Evolutionary conservation across 2,888 invertebrate genomes (phyloP).

Genomic region (Ganaspis brasiliensis): DNA sequence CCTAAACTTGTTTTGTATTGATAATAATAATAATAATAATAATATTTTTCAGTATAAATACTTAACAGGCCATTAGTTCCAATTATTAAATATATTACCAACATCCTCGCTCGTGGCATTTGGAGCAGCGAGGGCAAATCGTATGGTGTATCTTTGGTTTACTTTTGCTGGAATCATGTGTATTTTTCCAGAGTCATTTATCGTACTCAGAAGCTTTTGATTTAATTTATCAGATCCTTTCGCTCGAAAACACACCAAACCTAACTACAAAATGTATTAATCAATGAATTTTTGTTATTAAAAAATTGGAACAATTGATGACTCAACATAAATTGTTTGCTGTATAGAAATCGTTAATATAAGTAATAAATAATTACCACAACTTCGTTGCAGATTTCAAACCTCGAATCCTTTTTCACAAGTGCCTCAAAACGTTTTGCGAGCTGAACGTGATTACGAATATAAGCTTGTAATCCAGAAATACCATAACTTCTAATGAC

Average conservation of each 20-base stretch:
- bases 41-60: too few relatives aligned
- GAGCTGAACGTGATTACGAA: constrained; percentile 93
- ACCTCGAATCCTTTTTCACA: constrained; percentile 91
- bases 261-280: constrained; percentile 84
- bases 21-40: too few relatives aligned
- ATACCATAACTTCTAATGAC: constrained; percentile 97
- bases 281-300: background rate
- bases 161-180: constrained; percentile 98
- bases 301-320: background rate
- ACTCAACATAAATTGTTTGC: too few relatives aligned
- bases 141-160: constrained; percentile 94
- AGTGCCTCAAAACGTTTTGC: constrained; percentile 94
- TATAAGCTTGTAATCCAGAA: constrained; percentile 95
- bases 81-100: constrained; percentile 81
- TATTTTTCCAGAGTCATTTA: constrained; percentile 96
- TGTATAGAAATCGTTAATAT: too few relatives aligned
- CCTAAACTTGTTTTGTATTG: too few relatives aligned
- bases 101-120: constrained; percentile 93
- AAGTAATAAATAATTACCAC: constrained; percentile 83
- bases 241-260: constrained; percentile 95
- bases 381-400: constrained; percentile 96
- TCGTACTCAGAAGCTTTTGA: constrained; percentile 93
- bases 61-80: too few relatives aligned
- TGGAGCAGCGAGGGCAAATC: constrained; percentile 97
- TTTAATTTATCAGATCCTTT: constrained; percentile 91